Evolutionary conservation across 2,888 invertebrate genomes (phyloP).

Genomic region (Ichneumoninae sp.): DNA sequence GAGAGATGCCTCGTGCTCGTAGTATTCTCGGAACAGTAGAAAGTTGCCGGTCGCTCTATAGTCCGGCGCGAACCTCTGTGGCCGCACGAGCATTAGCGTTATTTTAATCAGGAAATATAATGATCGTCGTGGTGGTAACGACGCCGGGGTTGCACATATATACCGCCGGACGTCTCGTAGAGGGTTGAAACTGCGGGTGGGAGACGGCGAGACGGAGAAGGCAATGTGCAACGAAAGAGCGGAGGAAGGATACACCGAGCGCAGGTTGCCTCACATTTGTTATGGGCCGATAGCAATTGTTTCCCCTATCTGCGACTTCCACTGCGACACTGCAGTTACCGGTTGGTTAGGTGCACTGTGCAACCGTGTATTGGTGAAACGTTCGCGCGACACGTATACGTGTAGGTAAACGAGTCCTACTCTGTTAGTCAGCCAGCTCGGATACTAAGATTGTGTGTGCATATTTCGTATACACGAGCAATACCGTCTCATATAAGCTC

Average conservation of each 20-base stretch:
- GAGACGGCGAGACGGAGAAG: slow-evolving; percentile 33
- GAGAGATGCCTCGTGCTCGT: slow-evolving; percentile 5
- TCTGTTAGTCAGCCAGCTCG: slow-evolving; percentile 38
- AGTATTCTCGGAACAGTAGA: slow-evolving; percentile 14
- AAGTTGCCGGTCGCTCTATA: background rate
- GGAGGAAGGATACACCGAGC: slow-evolving; percentile 68
- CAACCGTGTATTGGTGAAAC: slow-evolving; percentile 71
- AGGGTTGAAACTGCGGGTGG: slow-evolving; percentile 40
- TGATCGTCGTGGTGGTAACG: slow-evolving; percentile 69
- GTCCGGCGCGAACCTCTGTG: slow-evolving; percentile 29
- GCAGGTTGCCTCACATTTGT: slow-evolving; percentile 79
- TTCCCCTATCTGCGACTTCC: slow-evolving; percentile 81
- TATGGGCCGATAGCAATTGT: slow-evolving; percentile 82
- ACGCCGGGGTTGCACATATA: slow-evolving; percentile 42
- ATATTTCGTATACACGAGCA: slow-evolving; percentile 61
- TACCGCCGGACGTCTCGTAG: slow-evolving; percentile 63
- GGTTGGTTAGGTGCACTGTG: slow-evolving; percentile 75
- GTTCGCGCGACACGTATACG: slow-evolving; percentile 56
- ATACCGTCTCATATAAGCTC: slow-evolving; percentile 74
- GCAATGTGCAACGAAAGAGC: slow-evolving; percentile 35
- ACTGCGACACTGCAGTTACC: slow-evolving; percentile 80
- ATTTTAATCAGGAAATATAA: slow-evolving; percentile 78
- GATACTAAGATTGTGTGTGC: slow-evolving; percentile 44
- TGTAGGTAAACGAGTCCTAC: slow-evolving; percentile 38
- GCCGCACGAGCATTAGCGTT: slow-evolving; percentile 69